These are phyloP conservation scores for Latrodectus geometricus DNA, from an alignment of 1,140 invertebrate species.

Conservation along the genomic window DNA sequence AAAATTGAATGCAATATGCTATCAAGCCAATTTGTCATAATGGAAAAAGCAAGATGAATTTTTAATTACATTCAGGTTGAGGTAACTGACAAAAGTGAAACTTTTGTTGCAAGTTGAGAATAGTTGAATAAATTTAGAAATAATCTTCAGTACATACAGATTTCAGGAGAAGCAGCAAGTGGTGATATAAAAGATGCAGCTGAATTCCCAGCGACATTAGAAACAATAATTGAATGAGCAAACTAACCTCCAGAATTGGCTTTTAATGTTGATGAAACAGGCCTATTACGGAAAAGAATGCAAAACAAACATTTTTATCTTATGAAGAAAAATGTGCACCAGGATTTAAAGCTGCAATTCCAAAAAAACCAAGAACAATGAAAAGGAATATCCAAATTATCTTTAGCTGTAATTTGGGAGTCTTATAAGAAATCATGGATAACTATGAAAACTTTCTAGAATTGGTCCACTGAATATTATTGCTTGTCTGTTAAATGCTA, in stretches of 20 bases:
- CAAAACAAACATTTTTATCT: slow-evolving; percentile 18
- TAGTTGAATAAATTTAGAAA: no score
- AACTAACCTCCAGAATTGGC: not conserved
- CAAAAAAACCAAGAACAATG: slow-evolving; percentile 56
- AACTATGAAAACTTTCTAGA: slow-evolving; percentile 52
- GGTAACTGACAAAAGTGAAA: no score
- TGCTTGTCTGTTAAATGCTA: slow-evolving; percentile 56
- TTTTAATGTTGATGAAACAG: slow-evolving; percentile 65
- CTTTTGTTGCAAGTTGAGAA: no score
- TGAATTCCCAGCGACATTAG: no score
- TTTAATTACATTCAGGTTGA: no score
- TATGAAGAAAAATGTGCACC: slow-evolving; percentile 28
- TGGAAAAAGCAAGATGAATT: no score
- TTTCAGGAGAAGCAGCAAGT: no score
- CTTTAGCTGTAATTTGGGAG: slow-evolving; percentile 51
- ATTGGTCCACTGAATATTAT: slow-evolving; percentile 60
- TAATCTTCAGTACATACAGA: no score
- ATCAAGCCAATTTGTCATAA: no score
- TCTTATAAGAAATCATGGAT: slow-evolving; percentile 57
- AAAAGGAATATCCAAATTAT: slow-evolving; percentile 9
- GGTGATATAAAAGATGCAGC: no score
- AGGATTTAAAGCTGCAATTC: slow-evolving; percentile 57
- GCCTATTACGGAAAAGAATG: slow-evolving; percentile 64
- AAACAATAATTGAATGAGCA: no score
- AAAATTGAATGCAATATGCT: no score